Conservation (phyloP, 2,888 invertebrate species). For the Petrophora chlorosata region DNA sequence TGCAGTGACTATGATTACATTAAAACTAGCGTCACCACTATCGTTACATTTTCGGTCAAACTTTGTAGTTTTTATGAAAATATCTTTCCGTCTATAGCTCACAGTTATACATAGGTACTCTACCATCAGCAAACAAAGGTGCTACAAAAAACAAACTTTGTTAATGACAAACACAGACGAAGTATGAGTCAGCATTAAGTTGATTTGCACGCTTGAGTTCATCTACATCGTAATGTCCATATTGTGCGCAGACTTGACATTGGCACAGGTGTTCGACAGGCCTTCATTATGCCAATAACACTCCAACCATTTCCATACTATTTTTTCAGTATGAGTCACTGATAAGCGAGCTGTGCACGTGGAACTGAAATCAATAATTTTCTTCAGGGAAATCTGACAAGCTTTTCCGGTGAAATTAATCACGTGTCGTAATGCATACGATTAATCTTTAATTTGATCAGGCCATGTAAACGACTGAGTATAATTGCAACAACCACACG, state of each 20-base stretch:
- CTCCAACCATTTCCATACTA: conserved; percentile 4
- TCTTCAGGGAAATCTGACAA: conserved; percentile 4
- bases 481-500: conserved; percentile 22
- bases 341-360: conserved; percentile 14
- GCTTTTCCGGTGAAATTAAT: conserved; percentile 3
- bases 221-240: conserved; percentile 21
- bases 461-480: conserved; percentile 9
- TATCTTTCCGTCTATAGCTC: neutral
- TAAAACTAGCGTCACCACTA: too few relatives aligned
- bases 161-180: conserved; percentile 19
- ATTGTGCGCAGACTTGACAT: conserved; percentile 23
- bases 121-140: conserved; percentile 20
- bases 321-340: conserved; percentile 9
- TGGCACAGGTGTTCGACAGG: conserved; percentile 27
- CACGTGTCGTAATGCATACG: conserved; percentile 4
- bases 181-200: conserved; percentile 18
- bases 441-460: conserved; percentile 21
- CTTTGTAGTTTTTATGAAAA: neutral
- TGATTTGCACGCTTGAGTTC: conserved; percentile 13
- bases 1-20: too few relatives aligned
- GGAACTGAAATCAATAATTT: neutral
- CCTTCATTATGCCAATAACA: conserved; percentile 18
- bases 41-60: too few relatives aligned
- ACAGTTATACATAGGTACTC: neutral
- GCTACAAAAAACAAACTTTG: conserved; percentile 20